These are phyloP conservation scores for Hydrolagus colliei DNA, from an alignment of 2,797 vertebrate genomes.

Conservation along the genomic window DNA sequence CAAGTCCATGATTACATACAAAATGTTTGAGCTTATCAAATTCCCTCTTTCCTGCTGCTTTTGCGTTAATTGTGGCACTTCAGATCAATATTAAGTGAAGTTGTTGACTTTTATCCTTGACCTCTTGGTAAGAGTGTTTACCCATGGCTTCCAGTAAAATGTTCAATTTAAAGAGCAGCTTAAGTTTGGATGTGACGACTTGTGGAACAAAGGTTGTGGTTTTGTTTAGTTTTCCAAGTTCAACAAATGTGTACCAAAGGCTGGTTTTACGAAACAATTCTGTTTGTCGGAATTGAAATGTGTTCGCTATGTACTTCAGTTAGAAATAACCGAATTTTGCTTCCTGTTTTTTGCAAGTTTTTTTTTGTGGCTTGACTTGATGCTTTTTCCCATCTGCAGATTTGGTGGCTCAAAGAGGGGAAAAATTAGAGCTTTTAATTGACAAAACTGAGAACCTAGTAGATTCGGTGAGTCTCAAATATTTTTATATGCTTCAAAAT, in stretches of 20 bases:
- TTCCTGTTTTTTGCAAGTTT: background rate
- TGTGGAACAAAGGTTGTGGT: background rate
- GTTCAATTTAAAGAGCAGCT: background rate
- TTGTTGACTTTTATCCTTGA: background rate
- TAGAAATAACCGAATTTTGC: background rate
- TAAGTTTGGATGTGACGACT: background rate
- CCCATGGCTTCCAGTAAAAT: background rate
- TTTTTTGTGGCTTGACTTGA: background rate
- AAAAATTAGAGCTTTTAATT: constrained; percentile 89
- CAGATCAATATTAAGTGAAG: background rate
- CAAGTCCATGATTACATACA: too few relatives aligned
- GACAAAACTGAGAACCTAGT: constrained; percentile 97
- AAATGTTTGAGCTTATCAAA: too few relatives aligned
- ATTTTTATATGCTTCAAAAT: background rate
- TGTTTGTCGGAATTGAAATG: background rate
- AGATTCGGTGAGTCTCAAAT: constrained; percentile 77
- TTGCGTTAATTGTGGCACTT: too few relatives aligned
- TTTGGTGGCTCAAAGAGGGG: constrained; percentile 92
- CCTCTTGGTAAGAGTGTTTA: too few relatives aligned
- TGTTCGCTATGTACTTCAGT: background rate
- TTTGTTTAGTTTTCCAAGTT: background rate
- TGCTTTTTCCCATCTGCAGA: constrained; percentile 54
- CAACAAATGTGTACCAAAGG: background rate
- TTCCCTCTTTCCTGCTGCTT: too few relatives aligned
- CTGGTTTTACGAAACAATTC: background rate